Conservation (phyloP, 2,888 invertebrate species). For the Coenonympha glycerion region DNA sequence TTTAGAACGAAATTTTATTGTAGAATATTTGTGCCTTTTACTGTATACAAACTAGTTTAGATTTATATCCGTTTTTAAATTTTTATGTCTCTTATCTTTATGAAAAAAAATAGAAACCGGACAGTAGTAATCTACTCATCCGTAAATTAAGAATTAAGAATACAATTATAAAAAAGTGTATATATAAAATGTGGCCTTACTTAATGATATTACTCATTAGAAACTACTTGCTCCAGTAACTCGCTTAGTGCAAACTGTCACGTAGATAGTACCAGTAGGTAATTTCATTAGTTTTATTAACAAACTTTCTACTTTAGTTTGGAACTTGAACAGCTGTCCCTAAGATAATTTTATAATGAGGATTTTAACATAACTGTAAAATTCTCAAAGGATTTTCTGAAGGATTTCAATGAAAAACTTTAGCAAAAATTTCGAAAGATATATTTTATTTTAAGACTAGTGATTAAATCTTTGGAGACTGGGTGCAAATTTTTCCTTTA, state of each 20-base stretch:
- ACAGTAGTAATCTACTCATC: too few relatives aligned
- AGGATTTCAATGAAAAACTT: neutral
- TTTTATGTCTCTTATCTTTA: too few relatives aligned
- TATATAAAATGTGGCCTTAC: too few relatives aligned
- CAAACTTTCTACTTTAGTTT: constrained; percentile 6
- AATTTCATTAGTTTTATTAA: constrained; percentile 4
- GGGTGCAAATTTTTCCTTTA: neutral
- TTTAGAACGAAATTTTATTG: too few relatives aligned
- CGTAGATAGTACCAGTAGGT: neutral
- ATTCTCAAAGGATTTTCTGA: neutral
- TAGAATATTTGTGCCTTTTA: too few relatives aligned
- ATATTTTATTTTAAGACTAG: constrained; percentile 35
- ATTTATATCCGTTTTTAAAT: too few relatives aligned
- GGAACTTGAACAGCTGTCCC: neutral
- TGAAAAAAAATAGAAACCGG: too few relatives aligned
- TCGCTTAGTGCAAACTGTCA: neutral
- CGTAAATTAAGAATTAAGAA: too few relatives aligned
- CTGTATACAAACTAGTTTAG: too few relatives aligned
- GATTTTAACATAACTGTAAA: neutral
- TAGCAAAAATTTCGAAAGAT: neutral
- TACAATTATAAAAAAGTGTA: too few relatives aligned
- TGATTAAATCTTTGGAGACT: constrained; percentile 32
- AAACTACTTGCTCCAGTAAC: neutral
- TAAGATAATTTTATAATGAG: neutral
- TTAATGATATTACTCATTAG: too few relatives aligned